A percentile compares a stretch with the other conserved stretches of the same genome.
Conservation (phyloP, 1,140 invertebrate genomes). For the Sycophaga agraensis region DNA sequence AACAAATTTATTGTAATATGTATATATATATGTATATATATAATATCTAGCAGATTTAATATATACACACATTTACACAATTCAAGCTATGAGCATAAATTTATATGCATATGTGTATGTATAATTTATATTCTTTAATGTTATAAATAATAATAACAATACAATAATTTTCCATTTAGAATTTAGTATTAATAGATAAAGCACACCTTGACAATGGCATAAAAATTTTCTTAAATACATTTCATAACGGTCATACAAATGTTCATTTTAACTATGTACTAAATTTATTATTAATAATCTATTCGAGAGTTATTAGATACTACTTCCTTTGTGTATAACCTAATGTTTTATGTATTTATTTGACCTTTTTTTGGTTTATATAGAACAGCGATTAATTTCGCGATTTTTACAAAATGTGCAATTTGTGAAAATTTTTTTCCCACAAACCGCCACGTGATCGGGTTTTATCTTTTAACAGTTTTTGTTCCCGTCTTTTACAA, state of each 20-base stretch:
- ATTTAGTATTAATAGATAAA: slow-evolving; percentile 26
- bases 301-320: slow-evolving; percentile 19
- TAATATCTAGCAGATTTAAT: background rate
- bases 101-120: slow-evolving; percentile 21
- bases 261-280: slow-evolving; percentile 19
- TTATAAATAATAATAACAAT: slow-evolving; percentile 28
- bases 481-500: slow-evolving; percentile 22
- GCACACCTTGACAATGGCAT: slow-evolving; percentile 16
- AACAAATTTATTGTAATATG: background rate
- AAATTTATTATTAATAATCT: slow-evolving; percentile 17
- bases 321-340: slow-evolving; percentile 22
- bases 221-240: slow-evolving; percentile 23
- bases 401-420: slow-evolving; percentile 29
- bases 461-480: slow-evolving; percentile 12
- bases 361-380: slow-evolving; percentile 17
- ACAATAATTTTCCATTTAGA: slow-evolving; percentile 26
- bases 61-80: slow-evolving; percentile 1
- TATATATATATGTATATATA: background rate
- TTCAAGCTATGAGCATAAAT: slow-evolving; percentile 12
- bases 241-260: slow-evolving; percentile 28
- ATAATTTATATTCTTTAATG: slow-evolving; percentile 28
- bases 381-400: slow-evolving; percentile 19
- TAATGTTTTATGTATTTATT: slow-evolving; percentile 16
- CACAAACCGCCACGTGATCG: slow-evolving; percentile 15
- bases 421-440: slow-evolving; percentile 26